phyloP scores from a whole-genome alignment of 2,888 invertebrate genomes.

The Cyaniris semiargus region DNA sequence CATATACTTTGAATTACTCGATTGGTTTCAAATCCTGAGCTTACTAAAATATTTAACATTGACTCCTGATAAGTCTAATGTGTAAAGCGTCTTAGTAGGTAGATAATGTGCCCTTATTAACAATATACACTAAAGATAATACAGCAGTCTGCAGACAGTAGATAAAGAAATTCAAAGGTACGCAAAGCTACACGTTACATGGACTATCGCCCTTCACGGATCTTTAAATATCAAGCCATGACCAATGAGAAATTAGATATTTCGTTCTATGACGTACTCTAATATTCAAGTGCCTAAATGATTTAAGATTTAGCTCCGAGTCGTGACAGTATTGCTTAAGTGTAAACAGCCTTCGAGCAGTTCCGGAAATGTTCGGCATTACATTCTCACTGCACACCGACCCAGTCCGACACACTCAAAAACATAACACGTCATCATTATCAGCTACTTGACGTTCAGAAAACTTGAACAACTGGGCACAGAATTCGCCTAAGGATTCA shows the following conservation, averaged over 20 bases:
- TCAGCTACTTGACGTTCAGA: slow-evolving; percentile 14
- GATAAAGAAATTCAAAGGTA: not conserved
- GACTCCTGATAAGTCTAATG: too few species aligned
- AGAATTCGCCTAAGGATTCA: not conserved
- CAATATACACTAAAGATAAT: not conserved
- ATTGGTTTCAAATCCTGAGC: too few species aligned
- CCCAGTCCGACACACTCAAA: slow-evolving; percentile 32
- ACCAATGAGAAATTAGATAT: slow-evolving; percentile 20
- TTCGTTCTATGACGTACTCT: not conserved
- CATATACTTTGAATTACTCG: not conserved
- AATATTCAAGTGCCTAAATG: slow-evolving; percentile 17
- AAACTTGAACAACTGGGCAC: not conserved
- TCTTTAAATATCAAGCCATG: slow-evolving; percentile 6
- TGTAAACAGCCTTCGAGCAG: slow-evolving; percentile 39
- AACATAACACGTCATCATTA: slow-evolving; percentile 32
- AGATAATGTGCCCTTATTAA: not conserved
- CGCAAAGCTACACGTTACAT: not conserved
- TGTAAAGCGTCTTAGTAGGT: too few species aligned
- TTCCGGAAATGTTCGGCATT: slow-evolving; percentile 54
- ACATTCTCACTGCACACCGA: slow-evolving; percentile 45
- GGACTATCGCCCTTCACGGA: slow-evolving; percentile 1
- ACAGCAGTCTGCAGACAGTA: too few species aligned
- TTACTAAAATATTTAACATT: too few species aligned
- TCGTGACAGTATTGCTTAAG: slow-evolving; percentile 31
- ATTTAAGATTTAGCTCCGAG: slow-evolving; percentile 17